Base-by-base conservation (phyloP, 2,888 invertebrate species). In the Alitta virens region DNA sequence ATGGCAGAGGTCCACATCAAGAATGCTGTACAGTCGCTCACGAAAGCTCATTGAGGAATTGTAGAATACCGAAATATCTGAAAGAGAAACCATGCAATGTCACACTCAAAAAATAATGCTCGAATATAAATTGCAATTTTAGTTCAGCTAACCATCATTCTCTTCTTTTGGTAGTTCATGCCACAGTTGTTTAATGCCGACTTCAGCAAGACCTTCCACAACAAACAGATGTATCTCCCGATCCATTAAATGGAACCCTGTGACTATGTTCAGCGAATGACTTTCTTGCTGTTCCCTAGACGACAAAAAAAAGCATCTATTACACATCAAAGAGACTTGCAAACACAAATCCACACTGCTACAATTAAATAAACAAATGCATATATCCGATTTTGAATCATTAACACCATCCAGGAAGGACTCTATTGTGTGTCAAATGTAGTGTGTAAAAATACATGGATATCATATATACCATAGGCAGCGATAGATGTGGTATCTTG, bases 231-330 rank as follows among this genome's bases (percentile, higher is more conserved):
- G 80, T 54, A 71, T 67, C 52, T 67, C 66, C 3, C 77, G 74
- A 67, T 82, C 82, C 58, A 79, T 66, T 21, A 82, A 68, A 56
- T 82, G 81, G 68, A 81, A 81, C 2, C 82, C 82, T 7, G 80
- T 81, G 38, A 82, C 68, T 5, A 81, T 77, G 68, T 81, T 74
- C 63, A 81, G 67, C 5, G 67, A 64, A 16, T 72, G 67, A 63
- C 75, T 76, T 60, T 64, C 64, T 68, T 77, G 78, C 67, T 81
- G 79, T 58, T 75, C 73, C 27, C 81, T 80, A 66, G n/a, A n/a
- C n/a, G n/a, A n/a, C n/a, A n/a, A n/a, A n/a, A n/a, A n/a, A n/a
- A n/a, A n/a, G n/a, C n/a, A n/a, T n/a, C n/a, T n/a, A n/a, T n/a
- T n/a, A n/a, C n/a, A n/a, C n/a, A n/a, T n/a, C n/a, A n/a, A n/a